Conservation (phyloP, 2,797 vertebrate genomes). For the Sebastes hubbsi region DNA sequence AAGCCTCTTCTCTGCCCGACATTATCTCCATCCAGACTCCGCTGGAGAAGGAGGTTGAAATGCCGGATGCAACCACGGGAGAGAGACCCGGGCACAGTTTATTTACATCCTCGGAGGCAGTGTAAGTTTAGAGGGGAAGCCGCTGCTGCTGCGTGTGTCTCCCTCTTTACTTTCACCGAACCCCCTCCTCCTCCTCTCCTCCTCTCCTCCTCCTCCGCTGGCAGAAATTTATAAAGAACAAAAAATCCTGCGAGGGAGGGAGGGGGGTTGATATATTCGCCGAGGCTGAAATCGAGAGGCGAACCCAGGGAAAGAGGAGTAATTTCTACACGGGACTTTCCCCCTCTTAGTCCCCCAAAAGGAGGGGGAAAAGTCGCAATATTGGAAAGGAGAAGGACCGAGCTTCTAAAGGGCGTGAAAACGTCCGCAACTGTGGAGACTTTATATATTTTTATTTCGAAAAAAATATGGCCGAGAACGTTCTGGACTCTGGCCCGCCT, state of each 20-base stretch:
- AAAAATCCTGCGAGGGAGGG: constrained; percentile 84
- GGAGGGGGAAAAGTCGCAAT: constrained; percentile 88
- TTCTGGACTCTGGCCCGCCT: constrained; percentile 98
- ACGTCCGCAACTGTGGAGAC: constrained; percentile 83
- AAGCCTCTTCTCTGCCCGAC: constrained; percentile 72
- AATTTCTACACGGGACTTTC: constrained; percentile 86
- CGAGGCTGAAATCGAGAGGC: constrained; percentile 87
- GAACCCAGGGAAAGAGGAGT: constrained; percentile 87
- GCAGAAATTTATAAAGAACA: constrained; percentile 89
- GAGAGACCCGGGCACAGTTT: constrained; percentile 62
- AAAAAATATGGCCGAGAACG: constrained; percentile 98
- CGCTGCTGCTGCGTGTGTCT: constrained; percentile 71
- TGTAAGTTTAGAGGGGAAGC: constrained; percentile 77
- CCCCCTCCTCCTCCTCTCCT: constrained; percentile 81
- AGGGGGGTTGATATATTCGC: constrained; percentile 86
- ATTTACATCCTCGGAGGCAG: constrained; percentile 69
- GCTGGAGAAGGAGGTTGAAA: constrained; percentile 75
- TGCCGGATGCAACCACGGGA: constrained; percentile 76
- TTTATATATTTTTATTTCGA: constrained; percentile 87
- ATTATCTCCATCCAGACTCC: constrained; percentile 78
- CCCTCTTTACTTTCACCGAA: constrained; percentile 79
- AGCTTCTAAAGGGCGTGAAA: constrained; percentile 76
- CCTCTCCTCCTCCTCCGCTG: constrained; percentile 79
- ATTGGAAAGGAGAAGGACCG: constrained; percentile 76
- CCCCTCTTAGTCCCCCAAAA: constrained; percentile 86